Evolutionary conservation across 2,888 invertebrate species (phyloP).

Genomic region (Allygus modestus): DNA sequence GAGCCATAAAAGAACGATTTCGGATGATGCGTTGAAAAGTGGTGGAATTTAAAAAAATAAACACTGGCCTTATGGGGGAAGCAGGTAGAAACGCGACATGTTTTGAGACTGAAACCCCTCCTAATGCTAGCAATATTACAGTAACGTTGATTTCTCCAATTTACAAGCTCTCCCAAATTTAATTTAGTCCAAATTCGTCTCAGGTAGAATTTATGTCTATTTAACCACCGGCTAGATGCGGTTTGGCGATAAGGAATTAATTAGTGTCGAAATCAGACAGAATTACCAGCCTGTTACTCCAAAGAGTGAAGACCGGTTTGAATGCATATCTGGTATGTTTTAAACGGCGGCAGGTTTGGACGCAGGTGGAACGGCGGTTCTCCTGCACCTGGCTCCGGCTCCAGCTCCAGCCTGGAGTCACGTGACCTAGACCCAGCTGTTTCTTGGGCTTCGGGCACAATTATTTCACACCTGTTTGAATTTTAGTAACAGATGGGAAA

Average conservation of each 20-base stretch:
- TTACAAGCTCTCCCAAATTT: no score
- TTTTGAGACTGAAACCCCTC: no score
- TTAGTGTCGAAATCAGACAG: not conserved
- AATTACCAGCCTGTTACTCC: not conserved
- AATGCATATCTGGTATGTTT: not conserved
- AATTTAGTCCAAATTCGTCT: no score
- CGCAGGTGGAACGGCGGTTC: conserved; percentile 18
- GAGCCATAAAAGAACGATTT: no score
- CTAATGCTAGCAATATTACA: no score
- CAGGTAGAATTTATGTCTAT: no score
- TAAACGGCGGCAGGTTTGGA: not conserved
- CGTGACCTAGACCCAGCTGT: conserved; percentile 25
- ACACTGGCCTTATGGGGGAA: no score
- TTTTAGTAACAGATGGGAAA: not conserved
- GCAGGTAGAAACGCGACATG: no score
- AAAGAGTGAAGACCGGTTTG: not conserved
- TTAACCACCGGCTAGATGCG: not conserved
- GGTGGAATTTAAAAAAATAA: no score
- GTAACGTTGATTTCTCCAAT: no score
- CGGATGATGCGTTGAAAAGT: no score
- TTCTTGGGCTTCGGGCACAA: conserved; percentile 1
- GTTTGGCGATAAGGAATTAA: not conserved
- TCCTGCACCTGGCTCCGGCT: conserved; percentile 23
- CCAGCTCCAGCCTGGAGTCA: conserved; percentile 6
- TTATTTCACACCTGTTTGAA: conserved; percentile 14